Percentiles rank a stretch among this genome's conserved stretches.
These are phyloP conservation scores for Cotesia congregata DNA, from an alignment of 2,888 invertebrate species.

Conservation along the genomic window DNA sequence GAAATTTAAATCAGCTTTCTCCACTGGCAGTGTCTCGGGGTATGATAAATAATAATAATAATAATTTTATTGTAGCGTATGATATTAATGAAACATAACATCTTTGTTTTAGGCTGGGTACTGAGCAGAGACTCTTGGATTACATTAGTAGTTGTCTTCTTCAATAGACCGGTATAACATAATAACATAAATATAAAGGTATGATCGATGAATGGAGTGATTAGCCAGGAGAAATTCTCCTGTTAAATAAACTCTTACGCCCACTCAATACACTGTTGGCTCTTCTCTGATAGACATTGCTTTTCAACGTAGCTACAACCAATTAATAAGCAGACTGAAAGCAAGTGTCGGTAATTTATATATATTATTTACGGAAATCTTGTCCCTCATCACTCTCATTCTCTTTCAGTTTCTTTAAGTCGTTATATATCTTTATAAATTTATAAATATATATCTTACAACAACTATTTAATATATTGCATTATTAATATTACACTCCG, in stretches of 20 bases:
- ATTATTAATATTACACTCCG: background rate
- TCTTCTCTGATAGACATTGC: background rate
- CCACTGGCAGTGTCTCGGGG: background rate
- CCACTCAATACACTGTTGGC: conserved; percentile 9
- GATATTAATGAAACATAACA: background rate
- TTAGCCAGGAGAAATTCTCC: conserved; percentile 37
- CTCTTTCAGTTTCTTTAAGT: background rate
- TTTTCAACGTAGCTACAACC: background rate
- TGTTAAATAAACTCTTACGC: conserved; percentile 33
- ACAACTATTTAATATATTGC: background rate
- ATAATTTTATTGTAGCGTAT: background rate
- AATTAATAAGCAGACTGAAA: background rate
- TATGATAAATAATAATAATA: background rate
- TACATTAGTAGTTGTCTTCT: conserved; percentile 21
- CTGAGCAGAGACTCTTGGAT: background rate
- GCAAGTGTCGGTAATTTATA: conserved; percentile 1
- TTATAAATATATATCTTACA: conserved; percentile 6
- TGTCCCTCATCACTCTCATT: conserved; percentile 1
- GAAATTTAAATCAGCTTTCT: background rate
- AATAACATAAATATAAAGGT: background rate
- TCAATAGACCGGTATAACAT: conserved; percentile 18
- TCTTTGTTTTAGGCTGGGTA: too few species aligned
- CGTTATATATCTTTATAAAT: background rate
- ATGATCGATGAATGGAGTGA: conserved; percentile 39
- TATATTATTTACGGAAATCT: background rate